These are phyloP conservation scores for Lophius americanus DNA, from an alignment of 2,797 vertebrate genomes.

Conservation along the genomic window DNA sequence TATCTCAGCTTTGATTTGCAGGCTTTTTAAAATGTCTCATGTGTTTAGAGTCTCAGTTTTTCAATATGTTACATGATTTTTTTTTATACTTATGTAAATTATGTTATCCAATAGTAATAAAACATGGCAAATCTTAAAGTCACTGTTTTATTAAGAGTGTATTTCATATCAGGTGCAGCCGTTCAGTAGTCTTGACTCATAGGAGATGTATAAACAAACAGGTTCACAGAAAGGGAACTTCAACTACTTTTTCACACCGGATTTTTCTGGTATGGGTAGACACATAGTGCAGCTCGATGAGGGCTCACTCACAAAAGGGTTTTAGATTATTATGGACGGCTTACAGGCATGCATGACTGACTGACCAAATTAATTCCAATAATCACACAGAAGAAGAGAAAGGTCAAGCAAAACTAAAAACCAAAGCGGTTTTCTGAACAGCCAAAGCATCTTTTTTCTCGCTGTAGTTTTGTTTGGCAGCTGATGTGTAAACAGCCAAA, in stretches of 20 bases:
- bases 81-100: too few species aligned
- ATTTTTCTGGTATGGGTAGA: conserved; percentile 31
- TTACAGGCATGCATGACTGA: conserved; percentile 61
- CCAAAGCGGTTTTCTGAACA: conserved; percentile 47
- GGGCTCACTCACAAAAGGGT: conserved; percentile 39
- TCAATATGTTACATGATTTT: too few species aligned
- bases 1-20: too few species aligned
- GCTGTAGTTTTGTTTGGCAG: too few species aligned
- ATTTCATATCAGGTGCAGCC: conserved; percentile 26
- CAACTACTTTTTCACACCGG: conserved; percentile 53
- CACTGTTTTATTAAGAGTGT: conserved; percentile 21
- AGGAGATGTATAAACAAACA: conserved; percentile 46
- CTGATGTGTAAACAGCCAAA: too few species aligned
- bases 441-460: too few species aligned
- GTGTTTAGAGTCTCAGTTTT: too few species aligned
- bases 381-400: conserved; percentile 19
- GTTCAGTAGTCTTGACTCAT: conserved; percentile 24
- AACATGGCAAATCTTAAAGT: conserved; percentile 12
- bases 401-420: conserved; percentile 23
- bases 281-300: conserved; percentile 23
- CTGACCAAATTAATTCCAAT: conserved; percentile 40
- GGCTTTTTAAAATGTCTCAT: too few species aligned
- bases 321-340: conserved; percentile 58
- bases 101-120: too few species aligned
- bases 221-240: conserved; percentile 33